Evolutionary conservation across 92 coral and sea anemone genomes (phyloP).

Genomic region (Bergia puertoricense): DNA sequence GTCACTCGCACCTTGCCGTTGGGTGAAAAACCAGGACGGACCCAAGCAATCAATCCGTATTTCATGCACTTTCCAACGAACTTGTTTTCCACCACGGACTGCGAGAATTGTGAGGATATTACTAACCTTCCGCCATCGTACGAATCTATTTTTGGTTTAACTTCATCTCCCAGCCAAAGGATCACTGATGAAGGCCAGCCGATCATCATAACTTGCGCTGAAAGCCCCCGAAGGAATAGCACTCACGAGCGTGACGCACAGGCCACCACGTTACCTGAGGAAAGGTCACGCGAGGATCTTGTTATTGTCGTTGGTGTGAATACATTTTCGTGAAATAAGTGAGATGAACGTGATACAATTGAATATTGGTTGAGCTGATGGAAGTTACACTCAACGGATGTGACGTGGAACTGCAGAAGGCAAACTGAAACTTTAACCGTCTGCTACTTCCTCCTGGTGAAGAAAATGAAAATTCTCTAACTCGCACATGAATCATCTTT

Average conservation of each 20-base stretch:
- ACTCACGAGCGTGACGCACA: not conserved
- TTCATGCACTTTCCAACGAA: slow-evolving; percentile 23
- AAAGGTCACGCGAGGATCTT: not conserved
- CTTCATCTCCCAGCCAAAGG: not conserved
- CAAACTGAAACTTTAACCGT: no score
- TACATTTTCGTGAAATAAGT: no score
- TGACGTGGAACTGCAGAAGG: no score
- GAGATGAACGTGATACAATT: no score
- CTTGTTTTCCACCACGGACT: slow-evolving; percentile 36
- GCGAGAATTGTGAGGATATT: slow-evolving; percentile 36
- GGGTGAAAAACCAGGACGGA: not conserved
- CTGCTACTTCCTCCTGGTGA: no score
- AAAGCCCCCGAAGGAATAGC: not conserved
- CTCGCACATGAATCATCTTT: no score
- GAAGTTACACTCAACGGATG: no score
- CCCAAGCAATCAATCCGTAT: slow-evolving; percentile 4
- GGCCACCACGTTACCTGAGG: not conserved
- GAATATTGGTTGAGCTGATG: no score
- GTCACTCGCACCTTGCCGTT: not conserved
- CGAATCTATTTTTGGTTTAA: not conserved
- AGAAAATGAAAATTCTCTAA: no score
- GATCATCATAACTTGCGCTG: not conserved
- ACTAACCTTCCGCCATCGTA: slow-evolving; percentile 35
- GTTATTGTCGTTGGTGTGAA: no score
- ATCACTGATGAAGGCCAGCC: not conserved